phyloP scores from a whole-genome alignment of 2,113 vertebrate species.

The Hucho hucho region DNA sequence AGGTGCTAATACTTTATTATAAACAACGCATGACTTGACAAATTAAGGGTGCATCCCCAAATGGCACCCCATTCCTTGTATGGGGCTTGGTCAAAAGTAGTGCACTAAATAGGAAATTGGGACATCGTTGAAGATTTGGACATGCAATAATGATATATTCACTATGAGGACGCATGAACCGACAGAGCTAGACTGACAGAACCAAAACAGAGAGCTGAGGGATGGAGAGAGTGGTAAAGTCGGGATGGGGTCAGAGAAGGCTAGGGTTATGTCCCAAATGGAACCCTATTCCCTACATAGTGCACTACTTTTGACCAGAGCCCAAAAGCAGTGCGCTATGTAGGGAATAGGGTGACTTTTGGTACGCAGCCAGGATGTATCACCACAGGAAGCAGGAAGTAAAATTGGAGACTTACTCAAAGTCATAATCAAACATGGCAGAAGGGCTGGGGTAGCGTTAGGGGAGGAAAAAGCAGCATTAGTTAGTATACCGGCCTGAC shows the following conservation, averaged over 20 bases:
- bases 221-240: conserved; percentile 8
- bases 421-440: conserved; percentile 99
- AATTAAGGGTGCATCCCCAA: neutral
- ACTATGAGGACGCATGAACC: neutral
- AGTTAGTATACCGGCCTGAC: conserved; percentile 82
- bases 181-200: conserved; percentile 22
- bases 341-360: too few relatives aligned
- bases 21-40: conserved; percentile 4
- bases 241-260: conserved; percentile 13
- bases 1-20: conserved; percentile 28
- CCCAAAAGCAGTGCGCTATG: too few relatives aligned
- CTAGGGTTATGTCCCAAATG: neutral
- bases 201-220: conserved; percentile 19
- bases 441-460: conserved; percentile 95
- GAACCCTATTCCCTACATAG: too few relatives aligned
- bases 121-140: conserved; percentile 5
- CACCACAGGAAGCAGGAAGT: conserved; percentile 84
- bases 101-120: too few relatives aligned
- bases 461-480: conserved; percentile 92
- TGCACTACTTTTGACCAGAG: too few relatives aligned
- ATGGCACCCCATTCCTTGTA: too few relatives aligned
- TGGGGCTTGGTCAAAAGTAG: too few relatives aligned
- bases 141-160: conserved; percentile 43
- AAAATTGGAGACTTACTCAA: conserved; percentile 98
- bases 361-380: conserved; percentile 47